These are phyloP conservation scores for Gerris lacustris DNA, from an alignment of 2,888 invertebrate species.

Conservation along the genomic window DNA sequence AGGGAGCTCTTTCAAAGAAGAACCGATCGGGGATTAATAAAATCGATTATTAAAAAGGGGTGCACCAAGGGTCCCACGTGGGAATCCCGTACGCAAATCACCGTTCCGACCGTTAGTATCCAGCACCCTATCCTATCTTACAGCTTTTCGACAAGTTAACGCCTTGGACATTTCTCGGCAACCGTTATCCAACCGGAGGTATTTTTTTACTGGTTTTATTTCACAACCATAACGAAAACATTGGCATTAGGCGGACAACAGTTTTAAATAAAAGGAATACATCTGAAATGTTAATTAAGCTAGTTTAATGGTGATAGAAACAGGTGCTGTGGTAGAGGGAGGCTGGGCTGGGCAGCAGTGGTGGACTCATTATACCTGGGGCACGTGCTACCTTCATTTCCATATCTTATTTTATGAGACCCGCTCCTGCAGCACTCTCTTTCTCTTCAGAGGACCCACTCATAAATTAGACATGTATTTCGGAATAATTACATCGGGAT, in stretches of 20 bases:
- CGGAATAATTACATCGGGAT: neutral
- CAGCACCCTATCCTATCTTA: neutral
- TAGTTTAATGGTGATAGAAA: neutral
- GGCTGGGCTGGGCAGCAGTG: neutral
- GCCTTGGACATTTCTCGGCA: constrained; percentile 13
- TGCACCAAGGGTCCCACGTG: constrained; percentile 23
- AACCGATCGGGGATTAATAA: constrained; percentile 25
- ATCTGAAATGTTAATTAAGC: neutral
- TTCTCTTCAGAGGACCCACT: neutral
- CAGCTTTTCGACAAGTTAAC: constrained; percentile 11
- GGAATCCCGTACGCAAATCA: constrained; percentile 23
- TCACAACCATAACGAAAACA: neutral
- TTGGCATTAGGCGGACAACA: neutral
- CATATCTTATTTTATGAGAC: constrained; percentile 8
- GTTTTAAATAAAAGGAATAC: neutral
- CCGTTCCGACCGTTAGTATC: neutral
- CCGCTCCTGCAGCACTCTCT: neutral
- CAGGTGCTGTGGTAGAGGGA: neutral
- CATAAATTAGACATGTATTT: neutral
- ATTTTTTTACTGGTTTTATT: neutral
- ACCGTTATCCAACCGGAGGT: neutral
- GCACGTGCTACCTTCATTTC: constrained; percentile 6
- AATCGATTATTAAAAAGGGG: constrained; percentile 27
- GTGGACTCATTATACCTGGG: constrained; percentile 4
- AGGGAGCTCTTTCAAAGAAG: constrained; percentile 18